A percentile compares a stretch with the other conserved stretches of the same genome.
These are phyloP conservation scores for Temnothorax ravouxi DNA, from an alignment of 2,888 invertebrate species.

Conservation along the genomic window DNA sequence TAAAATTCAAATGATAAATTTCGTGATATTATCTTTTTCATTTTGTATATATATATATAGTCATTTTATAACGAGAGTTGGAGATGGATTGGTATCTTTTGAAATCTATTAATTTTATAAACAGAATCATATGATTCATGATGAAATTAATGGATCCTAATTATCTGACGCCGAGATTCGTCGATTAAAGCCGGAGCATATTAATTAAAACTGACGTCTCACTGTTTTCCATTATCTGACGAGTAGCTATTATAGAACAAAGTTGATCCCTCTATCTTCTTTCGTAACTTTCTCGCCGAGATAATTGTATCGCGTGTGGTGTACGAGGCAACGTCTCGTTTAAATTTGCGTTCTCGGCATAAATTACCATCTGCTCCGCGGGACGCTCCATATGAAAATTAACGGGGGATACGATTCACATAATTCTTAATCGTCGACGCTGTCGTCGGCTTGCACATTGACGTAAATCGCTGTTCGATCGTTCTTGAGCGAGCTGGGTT, in stretches of 20 bases:
- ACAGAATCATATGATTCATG: background rate
- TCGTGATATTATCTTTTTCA: background rate
- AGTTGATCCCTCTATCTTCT: slow-evolving; percentile 32
- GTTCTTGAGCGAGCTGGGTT: background rate
- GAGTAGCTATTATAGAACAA: slow-evolving; percentile 33
- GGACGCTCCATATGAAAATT: slow-evolving; percentile 58
- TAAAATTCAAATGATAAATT: background rate
- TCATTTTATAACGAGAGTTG: background rate
- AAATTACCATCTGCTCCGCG: slow-evolving; percentile 60
- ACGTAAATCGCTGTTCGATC: slow-evolving; percentile 28
- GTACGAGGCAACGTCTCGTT: slow-evolving; percentile 39
- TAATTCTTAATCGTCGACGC: slow-evolving; percentile 63
- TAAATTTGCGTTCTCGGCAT: slow-evolving; percentile 60
- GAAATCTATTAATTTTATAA: background rate
- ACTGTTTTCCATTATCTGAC: slow-evolving; percentile 7
- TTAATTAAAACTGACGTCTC: slow-evolving; percentile 32
- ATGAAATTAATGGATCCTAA: slow-evolving; percentile 33
- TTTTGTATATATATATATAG: background rate
- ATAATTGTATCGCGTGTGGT: slow-evolving; percentile 57
- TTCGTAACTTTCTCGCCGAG: slow-evolving; percentile 20
- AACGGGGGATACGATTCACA: slow-evolving; percentile 51
- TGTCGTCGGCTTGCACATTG: slow-evolving; percentile 11
- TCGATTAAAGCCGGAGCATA: slow-evolving; percentile 22
- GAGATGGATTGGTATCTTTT: background rate
- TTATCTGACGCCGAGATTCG: slow-evolving; percentile 29